Conservation (phyloP, 2,113 vertebrate genomes). For the Neofelis nebulosa region DNA sequence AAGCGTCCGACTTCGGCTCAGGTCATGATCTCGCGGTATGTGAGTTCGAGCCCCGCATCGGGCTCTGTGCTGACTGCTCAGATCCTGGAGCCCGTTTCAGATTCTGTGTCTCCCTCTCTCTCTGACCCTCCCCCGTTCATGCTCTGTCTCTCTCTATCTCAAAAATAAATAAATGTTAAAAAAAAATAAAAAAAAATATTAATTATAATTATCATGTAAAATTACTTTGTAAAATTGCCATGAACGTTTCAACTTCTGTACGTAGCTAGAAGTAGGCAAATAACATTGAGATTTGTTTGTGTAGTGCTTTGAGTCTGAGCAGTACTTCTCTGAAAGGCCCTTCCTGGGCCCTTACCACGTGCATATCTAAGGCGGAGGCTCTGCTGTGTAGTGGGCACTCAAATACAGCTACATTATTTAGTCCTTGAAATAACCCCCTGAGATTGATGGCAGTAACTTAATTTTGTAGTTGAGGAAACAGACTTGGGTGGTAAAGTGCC, state of each 20-base stretch:
- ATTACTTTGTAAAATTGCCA: not conserved
- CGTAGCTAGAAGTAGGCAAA: not conserved
- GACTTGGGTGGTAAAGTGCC: not conserved
- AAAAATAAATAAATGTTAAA: too few relatives aligned
- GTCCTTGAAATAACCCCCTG: not conserved
- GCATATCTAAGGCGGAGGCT: not conserved
- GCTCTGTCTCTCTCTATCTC: too few relatives aligned
- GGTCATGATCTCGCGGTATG: too few relatives aligned
- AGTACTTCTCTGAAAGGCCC: not conserved
- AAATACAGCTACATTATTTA: not conserved
- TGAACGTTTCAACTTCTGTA: not conserved
- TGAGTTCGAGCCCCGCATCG: too few relatives aligned
- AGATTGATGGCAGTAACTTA: not conserved
- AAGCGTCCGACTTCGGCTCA: too few relatives aligned
- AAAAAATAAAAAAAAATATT: too few relatives aligned
- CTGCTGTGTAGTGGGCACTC: not conserved
- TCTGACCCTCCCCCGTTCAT: too few relatives aligned
- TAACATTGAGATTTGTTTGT: not conserved
- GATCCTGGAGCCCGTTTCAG: too few relatives aligned
- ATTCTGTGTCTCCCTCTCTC: too few relatives aligned
- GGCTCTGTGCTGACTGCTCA: too few relatives aligned
- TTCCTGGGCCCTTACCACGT: not conserved
- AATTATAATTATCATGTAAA: not conserved
- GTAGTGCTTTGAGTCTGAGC: not conserved
- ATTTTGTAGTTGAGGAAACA: not conserved